These are phyloP conservation scores for Gallirallus australis DNA, from an alignment of 2,797 vertebrate species.

Conservation along the genomic window DNA sequence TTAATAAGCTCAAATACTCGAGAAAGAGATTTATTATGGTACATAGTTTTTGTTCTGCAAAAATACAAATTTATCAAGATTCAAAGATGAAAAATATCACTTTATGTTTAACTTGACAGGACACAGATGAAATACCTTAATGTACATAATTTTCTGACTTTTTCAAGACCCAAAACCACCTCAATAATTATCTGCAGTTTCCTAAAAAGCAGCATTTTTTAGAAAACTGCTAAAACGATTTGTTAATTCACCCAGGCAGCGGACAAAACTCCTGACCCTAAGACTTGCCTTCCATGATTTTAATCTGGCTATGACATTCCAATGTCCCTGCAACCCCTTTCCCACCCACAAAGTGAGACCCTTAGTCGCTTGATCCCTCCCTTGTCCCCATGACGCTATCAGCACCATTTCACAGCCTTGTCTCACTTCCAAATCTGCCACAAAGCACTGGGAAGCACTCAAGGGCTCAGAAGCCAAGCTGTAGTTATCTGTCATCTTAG, in stretches of 20 bases:
- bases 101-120: neutral
- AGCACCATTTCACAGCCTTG: neutral
- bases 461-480: neutral
- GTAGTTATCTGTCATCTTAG: neutral
- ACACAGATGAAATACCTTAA: neutral
- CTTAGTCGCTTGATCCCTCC: neutral
- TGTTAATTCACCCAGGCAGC: neutral
- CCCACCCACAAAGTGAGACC: neutral
- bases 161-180: neutral
- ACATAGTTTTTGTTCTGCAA: neutral
- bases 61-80: conserved; percentile 29
- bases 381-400: neutral
- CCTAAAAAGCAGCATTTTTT: neutral
- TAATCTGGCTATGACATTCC: neutral
- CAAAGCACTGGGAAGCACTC: neutral
- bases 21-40: neutral
- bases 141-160: neutral
- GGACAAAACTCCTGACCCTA: neutral
- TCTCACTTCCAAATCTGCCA: neutral
- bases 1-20: neutral
- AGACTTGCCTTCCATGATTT: neutral
- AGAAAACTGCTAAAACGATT: neutral
- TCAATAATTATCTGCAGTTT: neutral
- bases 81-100: conserved; percentile 25
- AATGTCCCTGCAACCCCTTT: neutral